Evolutionary conservation across 1,140 invertebrate species (phyloP), one percentile per base, ranked within the genome.

Genomic region (Cydia pomonella): DNA sequence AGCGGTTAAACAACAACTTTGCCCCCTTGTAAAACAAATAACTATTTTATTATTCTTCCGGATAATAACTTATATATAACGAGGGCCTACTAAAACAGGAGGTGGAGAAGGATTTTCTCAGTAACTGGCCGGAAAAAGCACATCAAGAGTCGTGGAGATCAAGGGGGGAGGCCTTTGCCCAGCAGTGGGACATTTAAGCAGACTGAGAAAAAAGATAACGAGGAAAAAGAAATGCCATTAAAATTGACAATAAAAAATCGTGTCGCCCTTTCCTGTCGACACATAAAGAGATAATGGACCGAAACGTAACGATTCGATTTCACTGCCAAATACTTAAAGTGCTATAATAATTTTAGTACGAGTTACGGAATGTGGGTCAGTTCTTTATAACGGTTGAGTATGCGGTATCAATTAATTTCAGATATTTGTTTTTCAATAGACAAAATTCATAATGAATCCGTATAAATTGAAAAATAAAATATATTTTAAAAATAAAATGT

Each of bases 161-260:
- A 44, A 44, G 41, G 13, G 38, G 29, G 6, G 29, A 38, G 7
- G 7, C 33, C 33, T 38, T 38, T 38, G 33, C 33, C 33, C 33
- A 44, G 12, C 41, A 44, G 10, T 44, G 12, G 41, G 12, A 44
- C 41, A 44, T 44, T 44, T 16, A 3, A 44, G 12, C 13, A 13
- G 16, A 44, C 0, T 13, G 7, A 44, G 16, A 13, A 2, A 59
- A n/a, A 10, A 18, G 18, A 53, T 18, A 53, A 53, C 50, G 7
- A 53, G 50, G 13, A n/a, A 33, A 2, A 66, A 16, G 27, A 33
- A 33, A 66, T 23, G 10, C 27, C 63, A 33, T 27, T 66, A 66
- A 66, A 66, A 66, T 66, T 66, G 23, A n/a, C 63, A 66, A 33
- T 66, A 66, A 66, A 66, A 66, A 66, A 66, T 66, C 63, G 63